Percentiles rank a stretch among this genome's conserved stretches.
Conservation (phyloP, 53 echinoderm and acorn worm genomes). For the Echinarachnius parma region DNA sequence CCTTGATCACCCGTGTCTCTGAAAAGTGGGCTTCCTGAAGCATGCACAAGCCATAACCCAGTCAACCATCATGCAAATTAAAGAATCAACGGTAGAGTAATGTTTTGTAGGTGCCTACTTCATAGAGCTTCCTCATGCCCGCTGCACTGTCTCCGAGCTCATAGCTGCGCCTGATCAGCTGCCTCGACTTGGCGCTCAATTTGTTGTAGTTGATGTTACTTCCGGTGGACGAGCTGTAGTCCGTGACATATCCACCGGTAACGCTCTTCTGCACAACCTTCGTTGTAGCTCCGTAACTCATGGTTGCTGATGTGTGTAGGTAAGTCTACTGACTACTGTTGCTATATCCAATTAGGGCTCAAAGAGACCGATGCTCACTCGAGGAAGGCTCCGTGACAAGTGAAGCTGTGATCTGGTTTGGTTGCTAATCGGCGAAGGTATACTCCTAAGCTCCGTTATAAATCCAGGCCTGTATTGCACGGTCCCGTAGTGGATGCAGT, state of each 20-base stretch:
- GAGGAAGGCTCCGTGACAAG: constrained; percentile 32
- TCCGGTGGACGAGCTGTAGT: constrained; percentile 57
- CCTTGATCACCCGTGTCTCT: constrained; percentile 19
- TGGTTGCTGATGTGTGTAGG: constrained; percentile 32
- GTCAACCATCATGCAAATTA: constrained; percentile 48
- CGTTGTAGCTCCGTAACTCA: constrained; percentile 1
- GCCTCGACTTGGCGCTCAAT: constrained; percentile 92
- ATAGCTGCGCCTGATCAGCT: constrained; percentile 92
- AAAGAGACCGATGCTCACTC: constrained; percentile 20
- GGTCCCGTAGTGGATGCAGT: constrained; percentile 22
- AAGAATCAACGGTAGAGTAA: too few species aligned
- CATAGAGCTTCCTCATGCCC: constrained; percentile 89
- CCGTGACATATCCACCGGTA: constrained; percentile 40
- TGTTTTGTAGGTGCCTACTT: constrained; percentile 74
- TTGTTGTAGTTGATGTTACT: constrained; percentile 79
- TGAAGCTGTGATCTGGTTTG: constrained; percentile 6
- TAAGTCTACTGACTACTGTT: background rate
- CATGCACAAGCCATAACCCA: constrained; percentile 36
- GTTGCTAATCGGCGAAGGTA: background rate
- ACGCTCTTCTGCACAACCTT: constrained; percentile 26
- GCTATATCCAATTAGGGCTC: constrained; percentile 35
- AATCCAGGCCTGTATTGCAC: constrained; percentile 42
- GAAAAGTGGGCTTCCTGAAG: constrained; percentile 5
- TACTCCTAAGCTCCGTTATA: constrained; percentile 19
- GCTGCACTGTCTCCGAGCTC: constrained; percentile 88